These are phyloP conservation scores for Campopleginae sp. DNA, from an alignment of 2,888 invertebrate species.

Conservation along the genomic window DNA sequence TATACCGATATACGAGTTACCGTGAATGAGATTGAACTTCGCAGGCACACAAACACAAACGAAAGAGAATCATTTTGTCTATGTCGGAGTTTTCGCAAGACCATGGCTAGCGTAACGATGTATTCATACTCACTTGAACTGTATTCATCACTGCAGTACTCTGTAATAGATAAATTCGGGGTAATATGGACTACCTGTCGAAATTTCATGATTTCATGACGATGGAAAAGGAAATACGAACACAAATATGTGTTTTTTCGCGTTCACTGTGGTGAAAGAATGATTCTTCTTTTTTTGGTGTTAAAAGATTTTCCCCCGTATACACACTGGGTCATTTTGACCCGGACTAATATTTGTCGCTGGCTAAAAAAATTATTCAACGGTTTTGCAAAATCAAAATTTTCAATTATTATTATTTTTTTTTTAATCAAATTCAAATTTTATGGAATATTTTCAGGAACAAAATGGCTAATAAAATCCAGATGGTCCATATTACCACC, in stretches of 20 bases:
- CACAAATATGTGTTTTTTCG: background rate
- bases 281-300: background rate
- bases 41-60: constrained; percentile 32
- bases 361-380: too few relatives aligned
- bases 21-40: constrained; percentile 53
- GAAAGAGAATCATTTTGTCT: constrained; percentile 36
- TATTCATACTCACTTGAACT: constrained; percentile 9
- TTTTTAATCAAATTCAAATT: background rate
- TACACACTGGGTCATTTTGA: too few relatives aligned
- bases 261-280: background rate
- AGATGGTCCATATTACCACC: constrained; percentile 17
- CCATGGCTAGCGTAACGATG: constrained; percentile 70
- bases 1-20: constrained; percentile 24
- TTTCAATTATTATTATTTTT: too few relatives aligned
- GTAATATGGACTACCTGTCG: constrained; percentile 4
- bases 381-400: too few relatives aligned
- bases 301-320: background rate
- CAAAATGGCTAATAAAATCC: background rate
- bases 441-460: background rate
- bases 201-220: background rate
- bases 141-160: constrained; percentile 33
- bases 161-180: background rate
- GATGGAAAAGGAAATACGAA: background rate
- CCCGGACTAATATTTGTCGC: too few relatives aligned
- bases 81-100: constrained; percentile 39